Percentiles rank a stretch among this genome's conserved stretches.
These are phyloP conservation scores for Eutrigla gurnardus DNA, from an alignment of 2,797 vertebrate genomes.

Conservation along the genomic window DNA sequence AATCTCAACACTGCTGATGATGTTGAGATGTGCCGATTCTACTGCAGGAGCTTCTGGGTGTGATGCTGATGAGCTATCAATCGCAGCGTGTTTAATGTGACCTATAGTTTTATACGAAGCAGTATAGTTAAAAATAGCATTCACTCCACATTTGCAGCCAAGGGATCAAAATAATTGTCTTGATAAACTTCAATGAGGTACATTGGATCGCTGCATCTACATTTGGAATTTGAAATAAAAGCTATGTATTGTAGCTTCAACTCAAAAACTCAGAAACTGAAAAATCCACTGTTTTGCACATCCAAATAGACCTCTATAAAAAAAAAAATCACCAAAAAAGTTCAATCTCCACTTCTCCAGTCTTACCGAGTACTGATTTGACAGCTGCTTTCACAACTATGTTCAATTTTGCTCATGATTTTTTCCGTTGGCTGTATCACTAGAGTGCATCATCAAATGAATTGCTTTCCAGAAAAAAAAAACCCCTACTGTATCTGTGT, in stretches of 20 bases:
- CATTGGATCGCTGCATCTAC: background rate
- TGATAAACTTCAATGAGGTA: background rate
- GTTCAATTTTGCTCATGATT: background rate
- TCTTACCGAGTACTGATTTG: background rate
- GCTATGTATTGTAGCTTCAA: background rate
- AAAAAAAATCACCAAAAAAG: background rate
- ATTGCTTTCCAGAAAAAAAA: slow-evolving; percentile 7
- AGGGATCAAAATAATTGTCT: background rate
- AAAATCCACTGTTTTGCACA: background rate
- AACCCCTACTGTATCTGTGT: slow-evolving; percentile 35
- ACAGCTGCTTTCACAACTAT: slow-evolving; percentile 3
- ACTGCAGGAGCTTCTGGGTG: background rate
- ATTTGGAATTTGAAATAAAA: background rate
- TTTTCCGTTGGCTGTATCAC: background rate
- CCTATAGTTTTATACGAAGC: background rate
- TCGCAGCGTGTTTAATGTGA: background rate
- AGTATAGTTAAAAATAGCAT: background rate
- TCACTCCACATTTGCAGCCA: background rate
- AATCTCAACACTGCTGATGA: slow-evolving; percentile 7
- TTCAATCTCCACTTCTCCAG: background rate
- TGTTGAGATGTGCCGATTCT: background rate
- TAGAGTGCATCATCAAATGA: slow-evolving; percentile 28
- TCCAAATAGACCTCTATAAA: background rate
- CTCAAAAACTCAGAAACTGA: background rate
- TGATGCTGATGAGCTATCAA: background rate